These are phyloP conservation scores for Enteromius viviparus DNA, from an alignment of 2,797 vertebrate genomes.

Conservation along the genomic window DNA sequence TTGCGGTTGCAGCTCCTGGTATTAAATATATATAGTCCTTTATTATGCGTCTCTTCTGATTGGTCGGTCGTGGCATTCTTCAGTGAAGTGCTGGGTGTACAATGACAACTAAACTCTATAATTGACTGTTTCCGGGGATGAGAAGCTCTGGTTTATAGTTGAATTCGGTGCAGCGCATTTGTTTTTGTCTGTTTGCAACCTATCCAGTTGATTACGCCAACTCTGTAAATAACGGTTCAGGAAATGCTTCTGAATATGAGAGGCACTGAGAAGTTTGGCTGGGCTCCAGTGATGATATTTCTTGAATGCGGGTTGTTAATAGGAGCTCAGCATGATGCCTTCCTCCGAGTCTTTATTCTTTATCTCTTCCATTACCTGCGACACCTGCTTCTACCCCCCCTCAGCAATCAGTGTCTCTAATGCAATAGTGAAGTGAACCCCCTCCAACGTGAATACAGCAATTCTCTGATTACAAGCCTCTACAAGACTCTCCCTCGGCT, in stretches of 20 bases:
- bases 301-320: constrained; percentile 43
- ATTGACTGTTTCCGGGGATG: background rate
- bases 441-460: background rate
- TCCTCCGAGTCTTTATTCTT: constrained; percentile 34
- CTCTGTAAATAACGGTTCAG: constrained; percentile 30
- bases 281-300: constrained; percentile 39
- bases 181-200: constrained; percentile 16
- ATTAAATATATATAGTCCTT: background rate
- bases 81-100: background rate
- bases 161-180: background rate
- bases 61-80: background rate
- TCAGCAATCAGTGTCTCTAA: constrained; percentile 33
- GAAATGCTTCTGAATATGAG: constrained; percentile 18
- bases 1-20: background rate
- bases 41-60: background rate
- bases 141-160: background rate
- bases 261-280: constrained; percentile 29
- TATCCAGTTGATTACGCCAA: constrained; percentile 20
- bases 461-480: constrained; percentile 42
- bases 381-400: constrained; percentile 42
- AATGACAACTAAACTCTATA: background rate
- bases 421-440: constrained; percentile 28
- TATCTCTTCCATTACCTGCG: constrained; percentile 47
- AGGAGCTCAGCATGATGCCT: constrained; percentile 26
- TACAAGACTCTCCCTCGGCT: constrained; percentile 10